phyloP scores from a whole-genome alignment of 2,797 vertebrate species.

The Prionace glauca region DNA sequence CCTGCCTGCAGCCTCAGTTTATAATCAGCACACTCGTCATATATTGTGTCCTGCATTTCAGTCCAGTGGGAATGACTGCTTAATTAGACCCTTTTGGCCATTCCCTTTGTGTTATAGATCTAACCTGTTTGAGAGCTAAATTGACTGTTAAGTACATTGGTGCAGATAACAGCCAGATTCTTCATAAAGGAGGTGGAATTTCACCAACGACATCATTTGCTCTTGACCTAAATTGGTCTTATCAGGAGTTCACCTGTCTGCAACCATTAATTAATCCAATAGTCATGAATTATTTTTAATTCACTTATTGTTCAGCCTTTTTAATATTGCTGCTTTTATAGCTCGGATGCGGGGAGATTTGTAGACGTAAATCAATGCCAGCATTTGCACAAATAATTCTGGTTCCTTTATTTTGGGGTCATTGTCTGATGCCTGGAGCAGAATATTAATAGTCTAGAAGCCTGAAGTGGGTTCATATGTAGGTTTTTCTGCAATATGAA shows the following conservation, averaged over 20 bases:
- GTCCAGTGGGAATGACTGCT: not conserved
- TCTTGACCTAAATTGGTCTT: conserved; percentile 8
- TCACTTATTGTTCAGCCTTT: not conserved
- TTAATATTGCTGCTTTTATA: not conserved
- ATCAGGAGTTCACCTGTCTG: conserved; percentile 10
- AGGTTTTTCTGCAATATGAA: not conserved
- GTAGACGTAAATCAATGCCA: not conserved
- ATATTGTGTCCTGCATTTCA: not conserved
- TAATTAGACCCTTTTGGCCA: not conserved
- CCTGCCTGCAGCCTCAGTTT: conserved; percentile 28
- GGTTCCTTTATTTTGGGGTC: not conserved
- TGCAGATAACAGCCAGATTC: not conserved
- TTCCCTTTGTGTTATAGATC: not conserved
- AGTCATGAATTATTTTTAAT: not conserved
- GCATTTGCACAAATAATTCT: not conserved
- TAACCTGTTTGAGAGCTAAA: conserved; percentile 25
- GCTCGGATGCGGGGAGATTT: not conserved
- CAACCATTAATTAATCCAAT: not conserved
- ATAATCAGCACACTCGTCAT: not conserved
- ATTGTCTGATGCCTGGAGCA: not conserved
- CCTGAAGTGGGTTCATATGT: not conserved
- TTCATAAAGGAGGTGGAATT: not conserved
- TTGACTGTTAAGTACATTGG: conserved; percentile 11
- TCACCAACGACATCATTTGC: not conserved
- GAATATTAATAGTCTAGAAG: not conserved